phyloP scores from a whole-genome alignment of 2,888 invertebrate genomes.

The Epirrhoe alternata region DNA sequence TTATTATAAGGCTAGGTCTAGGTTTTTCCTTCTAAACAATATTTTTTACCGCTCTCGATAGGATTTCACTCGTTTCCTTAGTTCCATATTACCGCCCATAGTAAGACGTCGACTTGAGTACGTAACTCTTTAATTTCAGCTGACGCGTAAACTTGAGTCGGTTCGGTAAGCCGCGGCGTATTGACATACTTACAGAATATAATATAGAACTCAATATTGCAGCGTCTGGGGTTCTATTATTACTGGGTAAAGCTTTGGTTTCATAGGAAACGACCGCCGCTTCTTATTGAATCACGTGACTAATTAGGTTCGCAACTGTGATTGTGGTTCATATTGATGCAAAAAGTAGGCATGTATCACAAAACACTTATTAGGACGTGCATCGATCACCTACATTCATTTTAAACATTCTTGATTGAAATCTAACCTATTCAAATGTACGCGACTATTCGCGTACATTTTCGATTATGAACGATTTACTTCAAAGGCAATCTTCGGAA shows the following conservation, averaged over 20 bases:
- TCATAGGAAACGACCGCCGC: not conserved
- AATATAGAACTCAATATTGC: slow-evolving; percentile 38
- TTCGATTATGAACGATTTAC: too few species aligned
- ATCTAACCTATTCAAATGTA: too few species aligned
- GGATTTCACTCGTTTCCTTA: not conserved
- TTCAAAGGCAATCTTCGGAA: too few species aligned
- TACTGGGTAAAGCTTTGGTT: slow-evolving; percentile 13
- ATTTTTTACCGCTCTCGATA: not conserved
- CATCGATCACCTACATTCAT: too few species aligned
- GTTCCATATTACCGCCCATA: slow-evolving; percentile 11
- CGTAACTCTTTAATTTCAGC: slow-evolving; percentile 55
- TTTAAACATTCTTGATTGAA: too few species aligned
- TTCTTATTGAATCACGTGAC: not conserved
- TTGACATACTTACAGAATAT: slow-evolving; percentile 45
- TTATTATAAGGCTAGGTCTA: too few species aligned
- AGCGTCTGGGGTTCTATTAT: slow-evolving; percentile 29
- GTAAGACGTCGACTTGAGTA: slow-evolving; percentile 40
- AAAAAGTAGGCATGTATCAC: too few species aligned
- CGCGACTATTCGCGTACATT: too few species aligned
- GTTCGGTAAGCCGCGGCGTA: slow-evolving; percentile 46
- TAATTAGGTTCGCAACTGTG: too few species aligned
- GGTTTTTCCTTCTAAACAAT: not conserved
- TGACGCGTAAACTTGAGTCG: slow-evolving; percentile 54
- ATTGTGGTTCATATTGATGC: too few species aligned
- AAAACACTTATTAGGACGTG: too few species aligned